Percentiles rank a stretch among this genome's conserved stretches.
These are phyloP conservation scores for Clarias platycephalus DNA, from an alignment of 2,797 vertebrate genomes.

Conservation along the genomic window DNA sequence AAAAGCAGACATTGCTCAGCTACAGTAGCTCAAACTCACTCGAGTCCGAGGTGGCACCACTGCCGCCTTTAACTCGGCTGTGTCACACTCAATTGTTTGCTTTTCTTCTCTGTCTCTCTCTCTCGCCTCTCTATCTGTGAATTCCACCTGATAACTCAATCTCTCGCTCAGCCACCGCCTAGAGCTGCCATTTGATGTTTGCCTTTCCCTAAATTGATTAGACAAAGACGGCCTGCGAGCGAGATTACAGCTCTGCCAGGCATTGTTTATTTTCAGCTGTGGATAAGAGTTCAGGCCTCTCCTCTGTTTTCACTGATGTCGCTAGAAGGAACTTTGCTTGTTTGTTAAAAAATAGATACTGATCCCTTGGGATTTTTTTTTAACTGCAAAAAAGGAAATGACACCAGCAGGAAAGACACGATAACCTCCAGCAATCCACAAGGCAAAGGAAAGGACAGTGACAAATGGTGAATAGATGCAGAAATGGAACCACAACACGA, in stretches of 20 bases:
- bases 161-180: slow-evolving; percentile 66
- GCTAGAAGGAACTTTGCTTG: slow-evolving; percentile 39
- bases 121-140: slow-evolving; percentile 61
- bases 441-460: slow-evolving; percentile 27
- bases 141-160: slow-evolving; percentile 78
- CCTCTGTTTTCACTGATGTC: slow-evolving; percentile 41
- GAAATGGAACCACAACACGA: slow-evolving; percentile 42
- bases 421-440: slow-evolving; percentile 26
- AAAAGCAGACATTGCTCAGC: slow-evolving; percentile 35
- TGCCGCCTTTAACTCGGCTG: not conserved
- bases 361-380: slow-evolving; percentile 33
- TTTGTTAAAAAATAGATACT: slow-evolving; percentile 42
- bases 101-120: slow-evolving; percentile 38
- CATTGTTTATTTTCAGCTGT: slow-evolving; percentile 66
- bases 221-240: slow-evolving; percentile 59
- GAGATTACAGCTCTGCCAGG: slow-evolving; percentile 59
- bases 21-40: slow-evolving; percentile 17
- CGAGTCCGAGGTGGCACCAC: slow-evolving; percentile 27
- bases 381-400: slow-evolving; percentile 43
- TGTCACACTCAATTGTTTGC: slow-evolving; percentile 26
- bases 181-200: slow-evolving; percentile 68
- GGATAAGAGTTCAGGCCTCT: slow-evolving; percentile 39
- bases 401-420: slow-evolving; percentile 32
- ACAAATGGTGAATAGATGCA: slow-evolving; percentile 40
- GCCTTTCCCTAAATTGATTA: slow-evolving; percentile 68